phyloP scores from a whole-genome alignment of 2,797 vertebrate genomes.

The Hybognathus amarus region DNA sequence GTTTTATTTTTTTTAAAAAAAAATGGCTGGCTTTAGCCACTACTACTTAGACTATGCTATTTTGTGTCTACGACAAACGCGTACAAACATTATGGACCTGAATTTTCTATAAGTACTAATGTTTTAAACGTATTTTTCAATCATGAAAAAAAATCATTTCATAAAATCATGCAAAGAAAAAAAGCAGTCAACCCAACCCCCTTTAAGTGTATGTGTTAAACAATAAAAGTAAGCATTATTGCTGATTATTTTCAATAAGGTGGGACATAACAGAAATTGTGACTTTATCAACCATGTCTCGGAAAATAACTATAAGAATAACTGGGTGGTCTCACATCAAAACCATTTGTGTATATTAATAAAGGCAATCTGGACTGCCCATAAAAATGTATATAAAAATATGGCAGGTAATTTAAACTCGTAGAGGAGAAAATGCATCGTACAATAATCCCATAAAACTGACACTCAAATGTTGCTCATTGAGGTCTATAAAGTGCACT shows the following conservation, averaged over 20 bases:
- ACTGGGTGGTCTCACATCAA: constrained; percentile 25
- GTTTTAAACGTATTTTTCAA: too few relatives aligned
- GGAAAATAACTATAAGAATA: constrained; percentile 1
- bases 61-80: too few relatives aligned
- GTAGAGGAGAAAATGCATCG: constrained; percentile 40
- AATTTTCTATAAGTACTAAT: too few relatives aligned
- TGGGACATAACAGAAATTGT: constrained; percentile 3
- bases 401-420: constrained; percentile 50
- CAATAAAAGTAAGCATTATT: constrained; percentile 15
- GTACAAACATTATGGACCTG: too few relatives aligned
- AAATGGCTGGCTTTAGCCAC: too few relatives aligned
- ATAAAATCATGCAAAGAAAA: too few relatives aligned
- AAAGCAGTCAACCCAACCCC: too few relatives aligned
- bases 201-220: background rate
- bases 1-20: too few relatives aligned
- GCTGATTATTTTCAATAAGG: background rate
- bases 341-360: constrained; percentile 39
- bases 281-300: background rate
- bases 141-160: too few relatives aligned
- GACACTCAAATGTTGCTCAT: constrained; percentile 33
- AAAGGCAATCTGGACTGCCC: constrained; percentile 30
- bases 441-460: constrained; percentile 54
- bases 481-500: constrained; percentile 43
- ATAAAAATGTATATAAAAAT: constrained; percentile 41
- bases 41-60: too few relatives aligned